phyloP scores from a whole-genome alignment of 2,888 invertebrate species.

The Drosophila infuscata region DNA sequence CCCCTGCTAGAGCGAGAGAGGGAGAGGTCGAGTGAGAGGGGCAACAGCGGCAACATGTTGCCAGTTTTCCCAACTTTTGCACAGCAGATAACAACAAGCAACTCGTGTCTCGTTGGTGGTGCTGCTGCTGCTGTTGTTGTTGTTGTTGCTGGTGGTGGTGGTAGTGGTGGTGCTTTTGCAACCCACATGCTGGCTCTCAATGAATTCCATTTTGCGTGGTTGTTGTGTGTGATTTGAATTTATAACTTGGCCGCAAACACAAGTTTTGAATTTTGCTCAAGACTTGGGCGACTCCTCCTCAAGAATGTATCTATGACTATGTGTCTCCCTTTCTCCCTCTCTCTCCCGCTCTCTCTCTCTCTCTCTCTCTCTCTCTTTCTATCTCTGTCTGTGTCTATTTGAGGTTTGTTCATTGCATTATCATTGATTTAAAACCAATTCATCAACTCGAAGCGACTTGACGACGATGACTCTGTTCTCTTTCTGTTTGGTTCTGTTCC shows the following conservation, averaged over 20 bases:
- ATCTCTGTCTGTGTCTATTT: slow-evolving; percentile 1
- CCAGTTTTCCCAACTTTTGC: slow-evolving; percentile 38
- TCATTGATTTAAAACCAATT: slow-evolving; percentile 81
- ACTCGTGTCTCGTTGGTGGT: slow-evolving; percentile 60
- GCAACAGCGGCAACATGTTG: slow-evolving; percentile 55
- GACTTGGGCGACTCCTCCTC: slow-evolving; percentile 11
- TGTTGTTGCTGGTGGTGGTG: background rate
- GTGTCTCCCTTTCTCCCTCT: background rate
- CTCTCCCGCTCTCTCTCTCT: background rate
- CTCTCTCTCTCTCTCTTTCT: background rate
- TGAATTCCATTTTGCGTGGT: slow-evolving; percentile 73
- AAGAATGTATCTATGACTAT: slow-evolving; percentile 58
- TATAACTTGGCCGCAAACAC: slow-evolving; percentile 70
- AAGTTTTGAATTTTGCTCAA: slow-evolving; percentile 42
- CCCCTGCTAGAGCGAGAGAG: slow-evolving; percentile 3
- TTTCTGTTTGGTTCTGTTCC: slow-evolving; percentile 35
- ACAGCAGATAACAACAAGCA: slow-evolving; percentile 66
- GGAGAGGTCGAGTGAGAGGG: background rate
- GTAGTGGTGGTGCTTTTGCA: slow-evolving; percentile 9
- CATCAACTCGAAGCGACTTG: slow-evolving; percentile 66
- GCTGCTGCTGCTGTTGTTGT: background rate
- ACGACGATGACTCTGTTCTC: slow-evolving; percentile 73
- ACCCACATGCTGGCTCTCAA: slow-evolving; percentile 56
- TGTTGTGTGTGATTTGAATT: slow-evolving; percentile 76
- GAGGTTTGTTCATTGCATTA: slow-evolving; percentile 72